Base-by-base conservation (phyloP, 1,140 invertebrate genomes). In the Carposina sasakii region DNA sequence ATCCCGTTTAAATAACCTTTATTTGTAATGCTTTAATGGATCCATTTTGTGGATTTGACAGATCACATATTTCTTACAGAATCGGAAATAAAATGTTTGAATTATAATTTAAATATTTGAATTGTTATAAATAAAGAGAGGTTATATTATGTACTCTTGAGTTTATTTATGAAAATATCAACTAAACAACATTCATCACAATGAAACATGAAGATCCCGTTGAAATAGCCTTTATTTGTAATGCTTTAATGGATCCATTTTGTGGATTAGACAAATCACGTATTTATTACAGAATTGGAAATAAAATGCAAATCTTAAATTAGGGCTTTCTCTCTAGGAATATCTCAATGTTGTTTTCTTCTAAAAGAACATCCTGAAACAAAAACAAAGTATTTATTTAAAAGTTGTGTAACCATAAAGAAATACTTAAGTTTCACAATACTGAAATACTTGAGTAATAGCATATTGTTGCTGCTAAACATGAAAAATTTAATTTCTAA, bases 321-420 rank as follows among this genome's bases (percentile, higher is more conserved):
- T 69, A 82, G 67, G 60, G 74, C 12, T 76, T 70, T 73, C 70
- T 76, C 71, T 78, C 74, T 81, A 76, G 70, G 57, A 46, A 49
- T 57, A 54, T 42, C 28, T 87, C 93, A 97, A 81, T 97, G 94
- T 78, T 95, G 94, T 89, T 98, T 98, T 90, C 91, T 95, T 75
- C 96, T 91, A 90, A 98, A 98, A 21, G 95, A 97, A 85, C 96
- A 98, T 73, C 93, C 92, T 93, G 87, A 53, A 91, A 91, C 41
- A 74, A 71, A 74, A 68, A 60, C 68, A 54, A 63, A 55, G 30
- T n/a, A 46, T 41, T 33, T 52, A 46, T 40, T 45, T 48, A 21
- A 47, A 47, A 24, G 44, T 55, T 50, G 36, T 36, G 39, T 16
- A 57, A n/a, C n/a, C n/a, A 52, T 34, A 48, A 8, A 37, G 15